A percentile compares a stretch with the other conserved stretches of the same genome.
These are phyloP conservation scores for Triplophysa yarkandensis DNA, from an alignment of 2,797 vertebrate genomes.

Conservation along the genomic window DNA sequence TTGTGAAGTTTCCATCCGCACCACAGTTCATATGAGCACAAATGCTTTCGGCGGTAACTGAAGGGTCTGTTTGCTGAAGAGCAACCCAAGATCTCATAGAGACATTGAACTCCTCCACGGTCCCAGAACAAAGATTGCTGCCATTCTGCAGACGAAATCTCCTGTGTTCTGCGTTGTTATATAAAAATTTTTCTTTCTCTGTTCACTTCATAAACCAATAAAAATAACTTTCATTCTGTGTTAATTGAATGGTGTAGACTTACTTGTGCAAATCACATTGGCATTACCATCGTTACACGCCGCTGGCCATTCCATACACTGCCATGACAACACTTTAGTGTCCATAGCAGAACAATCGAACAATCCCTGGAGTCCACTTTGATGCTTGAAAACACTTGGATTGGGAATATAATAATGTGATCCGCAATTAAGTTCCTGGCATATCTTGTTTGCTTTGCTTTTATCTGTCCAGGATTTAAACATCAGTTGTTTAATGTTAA, in stretches of 20 bases:
- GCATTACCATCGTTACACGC: background rate
- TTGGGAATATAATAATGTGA: fast-evolving
- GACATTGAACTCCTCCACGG: background rate
- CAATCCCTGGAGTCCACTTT: too few relatives aligned
- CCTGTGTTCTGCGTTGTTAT: constrained; percentile 50
- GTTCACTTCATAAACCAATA: too few relatives aligned
- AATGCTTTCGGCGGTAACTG: fast-evolving
- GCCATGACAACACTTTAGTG: constrained; percentile 49
- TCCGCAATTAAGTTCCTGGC: constrained; percentile 45
- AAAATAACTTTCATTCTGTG: too few relatives aligned
- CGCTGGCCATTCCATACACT: constrained; percentile 56
- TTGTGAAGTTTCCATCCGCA: fast-evolving
- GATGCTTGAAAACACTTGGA: fast-evolving
- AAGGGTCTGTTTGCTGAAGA: too few relatives aligned
- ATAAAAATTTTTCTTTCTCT: background rate
- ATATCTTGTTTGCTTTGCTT: constrained; percentile 7
- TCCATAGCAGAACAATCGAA: too few relatives aligned
- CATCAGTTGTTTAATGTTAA: too few relatives aligned
- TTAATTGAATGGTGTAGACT: constrained; percentile 1
- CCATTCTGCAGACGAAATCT: constrained; percentile 49
- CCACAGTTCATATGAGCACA: constrained; percentile 66
- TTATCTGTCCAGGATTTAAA: background rate
- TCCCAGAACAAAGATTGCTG: constrained; percentile 62
- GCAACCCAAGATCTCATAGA: background rate
- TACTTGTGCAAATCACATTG: constrained; percentile 64